Conservation (phyloP, 2,113 vertebrate species). For the Cygnus atratus region DNA sequence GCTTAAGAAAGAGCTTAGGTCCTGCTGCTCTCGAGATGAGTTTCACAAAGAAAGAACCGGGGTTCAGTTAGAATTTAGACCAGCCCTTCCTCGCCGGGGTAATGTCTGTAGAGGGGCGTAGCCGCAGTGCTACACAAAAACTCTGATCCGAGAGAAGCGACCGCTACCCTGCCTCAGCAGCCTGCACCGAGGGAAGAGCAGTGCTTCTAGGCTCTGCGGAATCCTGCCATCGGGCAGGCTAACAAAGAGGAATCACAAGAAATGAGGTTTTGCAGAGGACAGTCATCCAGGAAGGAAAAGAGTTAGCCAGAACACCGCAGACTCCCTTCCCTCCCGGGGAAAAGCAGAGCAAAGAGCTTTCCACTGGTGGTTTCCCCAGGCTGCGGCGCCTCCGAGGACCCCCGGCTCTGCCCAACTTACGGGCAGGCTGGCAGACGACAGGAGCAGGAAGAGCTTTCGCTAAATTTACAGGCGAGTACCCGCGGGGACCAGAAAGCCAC, state of each 20-base stretch:
- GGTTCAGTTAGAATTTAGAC: neutral
- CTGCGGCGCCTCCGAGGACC: neutral
- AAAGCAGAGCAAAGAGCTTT: neutral
- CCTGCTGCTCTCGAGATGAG: neutral
- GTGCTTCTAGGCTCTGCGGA: neutral
- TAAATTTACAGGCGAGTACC: neutral
- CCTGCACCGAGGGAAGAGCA: fast-evolving
- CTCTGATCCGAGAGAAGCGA: neutral
- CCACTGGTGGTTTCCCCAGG: neutral
- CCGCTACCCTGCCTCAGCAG: neutral
- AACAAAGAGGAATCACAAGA: neutral
- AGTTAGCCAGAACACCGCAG: neutral
- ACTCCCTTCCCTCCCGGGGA: slow-evolving; percentile 6
- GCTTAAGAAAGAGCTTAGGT: neutral
- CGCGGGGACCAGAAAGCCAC: neutral
- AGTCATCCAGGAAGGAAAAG: slow-evolving; percentile 46
- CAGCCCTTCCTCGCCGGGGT: neutral
- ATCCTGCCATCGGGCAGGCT: neutral
- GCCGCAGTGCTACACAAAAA: neutral
- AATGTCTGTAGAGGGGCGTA: neutral
- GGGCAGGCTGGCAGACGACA: fast-evolving
- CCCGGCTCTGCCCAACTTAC: neutral
- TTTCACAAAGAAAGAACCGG: neutral
- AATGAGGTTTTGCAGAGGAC: neutral
- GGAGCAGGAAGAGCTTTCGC: neutral